These are phyloP conservation scores for Cheumatopsyche charites DNA, from an alignment of 1,140 invertebrate genomes.

Conservation along the genomic window DNA sequence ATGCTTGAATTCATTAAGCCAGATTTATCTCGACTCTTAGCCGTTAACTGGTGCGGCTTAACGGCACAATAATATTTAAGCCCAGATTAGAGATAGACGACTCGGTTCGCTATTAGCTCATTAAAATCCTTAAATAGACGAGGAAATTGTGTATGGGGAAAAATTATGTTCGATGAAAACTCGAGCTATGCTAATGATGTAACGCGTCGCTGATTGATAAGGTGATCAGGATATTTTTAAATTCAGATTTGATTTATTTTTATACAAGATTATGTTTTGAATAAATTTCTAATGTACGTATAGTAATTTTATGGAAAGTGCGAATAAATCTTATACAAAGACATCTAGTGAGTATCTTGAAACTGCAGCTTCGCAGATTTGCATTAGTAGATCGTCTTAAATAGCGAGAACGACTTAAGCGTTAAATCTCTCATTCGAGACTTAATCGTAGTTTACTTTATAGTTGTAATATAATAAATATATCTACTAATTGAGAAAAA, in stretches of 20 bases:
- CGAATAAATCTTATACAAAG: too few species aligned
- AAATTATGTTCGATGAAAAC: neutral
- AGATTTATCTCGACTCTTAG: constrained; percentile 37
- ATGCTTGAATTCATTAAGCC: constrained; percentile 41
- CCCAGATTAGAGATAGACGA: constrained; percentile 35
- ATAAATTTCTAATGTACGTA: too few species aligned
- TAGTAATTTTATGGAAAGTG: too few species aligned
- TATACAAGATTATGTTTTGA: too few species aligned
- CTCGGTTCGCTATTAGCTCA: constrained; percentile 23
- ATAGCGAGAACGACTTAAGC: neutral
- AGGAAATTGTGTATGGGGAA: neutral
- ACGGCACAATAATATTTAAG: constrained; percentile 39
- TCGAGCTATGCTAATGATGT: too few species aligned
- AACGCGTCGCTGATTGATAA: too few species aligned
- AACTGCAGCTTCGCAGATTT: neutral
- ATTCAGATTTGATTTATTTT: too few species aligned
- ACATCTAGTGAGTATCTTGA: neutral
- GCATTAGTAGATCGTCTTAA: neutral
- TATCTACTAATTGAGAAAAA: neutral
- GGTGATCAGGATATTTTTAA: too few species aligned
- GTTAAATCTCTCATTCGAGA: constrained; percentile 9
- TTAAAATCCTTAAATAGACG: constrained; percentile 21
- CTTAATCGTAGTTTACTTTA: neutral
- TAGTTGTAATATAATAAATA: neutral
- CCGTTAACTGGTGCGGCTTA: constrained; percentile 29